phyloP scores from a whole-genome alignment of 2,797 vertebrate species.

The Cygnus olor region DNA sequence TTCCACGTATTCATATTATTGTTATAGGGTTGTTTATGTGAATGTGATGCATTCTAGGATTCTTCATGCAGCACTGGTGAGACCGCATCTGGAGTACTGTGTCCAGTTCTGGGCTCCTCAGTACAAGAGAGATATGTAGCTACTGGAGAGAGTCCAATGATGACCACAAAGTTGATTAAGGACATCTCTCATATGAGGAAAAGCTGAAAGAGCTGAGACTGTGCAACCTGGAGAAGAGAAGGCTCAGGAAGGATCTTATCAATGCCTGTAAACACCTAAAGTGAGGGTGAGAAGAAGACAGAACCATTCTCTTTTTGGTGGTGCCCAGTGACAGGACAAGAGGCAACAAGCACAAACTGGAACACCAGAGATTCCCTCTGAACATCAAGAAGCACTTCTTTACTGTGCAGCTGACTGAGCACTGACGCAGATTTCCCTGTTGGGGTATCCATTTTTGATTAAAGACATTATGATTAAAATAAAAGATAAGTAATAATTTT shows the following conservation, averaged over 20 bases:
- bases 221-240: neutral
- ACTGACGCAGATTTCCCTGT: neutral
- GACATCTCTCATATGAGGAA: neutral
- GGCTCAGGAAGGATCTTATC: rapidly evolving
- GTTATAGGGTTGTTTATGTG: neutral
- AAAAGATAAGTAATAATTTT: neutral
- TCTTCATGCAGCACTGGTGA: neutral
- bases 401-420: neutral
- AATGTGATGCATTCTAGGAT: neutral
- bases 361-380: neutral
- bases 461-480: neutral
- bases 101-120: neutral
- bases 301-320: no score
- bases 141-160: neutral
- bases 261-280: neutral
- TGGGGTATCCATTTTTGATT: neutral
- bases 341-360: neutral
- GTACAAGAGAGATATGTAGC: neutral
- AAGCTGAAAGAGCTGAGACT: neutral
- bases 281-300: rapidly evolving
- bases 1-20: neutral
- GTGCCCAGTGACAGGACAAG: neutral
- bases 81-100: rapidly evolving
- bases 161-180: neutral
- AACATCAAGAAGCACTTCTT: rapidly evolving